Percentiles rank a stretch among this genome's conserved stretches.
phyloP scores from a whole-genome alignment of 2,113 vertebrate species.

The Upupa epops region DNA sequence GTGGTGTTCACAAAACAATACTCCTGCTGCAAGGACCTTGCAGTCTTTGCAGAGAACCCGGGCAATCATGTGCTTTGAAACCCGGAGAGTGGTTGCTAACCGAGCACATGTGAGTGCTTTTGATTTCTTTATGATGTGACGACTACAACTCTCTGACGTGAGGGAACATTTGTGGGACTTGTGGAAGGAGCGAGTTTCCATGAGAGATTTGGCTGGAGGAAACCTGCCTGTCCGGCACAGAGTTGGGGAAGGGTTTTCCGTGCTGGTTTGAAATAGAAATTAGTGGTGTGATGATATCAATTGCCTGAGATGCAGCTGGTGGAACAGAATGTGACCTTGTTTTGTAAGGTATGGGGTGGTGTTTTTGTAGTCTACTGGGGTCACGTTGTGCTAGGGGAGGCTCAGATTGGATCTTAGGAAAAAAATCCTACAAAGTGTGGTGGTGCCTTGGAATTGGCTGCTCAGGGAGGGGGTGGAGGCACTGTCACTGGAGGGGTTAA shows the following conservation, averaged over 20 bases:
- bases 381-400: no score
- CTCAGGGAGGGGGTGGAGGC: no score
- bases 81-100: slow-evolving; percentile 41
- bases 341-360: not conserved
- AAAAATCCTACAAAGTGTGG: no score
- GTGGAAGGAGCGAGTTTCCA: not conserved
- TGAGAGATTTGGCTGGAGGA: not conserved
- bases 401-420: no score
- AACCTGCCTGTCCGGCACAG: not conserved
- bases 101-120: slow-evolving; percentile 52
- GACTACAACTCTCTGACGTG: slow-evolving; percentile 4
- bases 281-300: not conserved
- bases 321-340: not conserved
- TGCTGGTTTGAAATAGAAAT: not conserved
- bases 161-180: slow-evolving; percentile 41
- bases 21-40: not conserved
- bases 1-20: not conserved
- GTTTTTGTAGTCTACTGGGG: not conserved
- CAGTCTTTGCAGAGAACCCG: not conserved
- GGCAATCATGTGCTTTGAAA: not conserved
- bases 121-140: slow-evolving; percentile 21
- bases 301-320: not conserved
- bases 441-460: no score
- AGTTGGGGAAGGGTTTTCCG: not conserved
- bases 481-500: no score